Conservation (phyloP, 1,140 invertebrate genomes). For the Procambarus clarkii region DNA sequence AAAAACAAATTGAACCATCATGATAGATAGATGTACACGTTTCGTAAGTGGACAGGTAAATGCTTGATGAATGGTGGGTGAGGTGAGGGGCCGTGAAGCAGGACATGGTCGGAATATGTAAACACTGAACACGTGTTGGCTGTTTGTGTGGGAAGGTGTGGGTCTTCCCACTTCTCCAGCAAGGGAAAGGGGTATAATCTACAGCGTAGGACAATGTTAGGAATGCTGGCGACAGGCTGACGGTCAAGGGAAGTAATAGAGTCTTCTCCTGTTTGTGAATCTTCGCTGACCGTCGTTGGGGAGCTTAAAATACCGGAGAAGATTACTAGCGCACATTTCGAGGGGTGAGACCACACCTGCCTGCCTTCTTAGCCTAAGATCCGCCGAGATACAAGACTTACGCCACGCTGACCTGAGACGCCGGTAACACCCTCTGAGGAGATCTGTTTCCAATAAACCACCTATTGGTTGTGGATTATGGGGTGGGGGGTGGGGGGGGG, state of each 20-base stretch:
- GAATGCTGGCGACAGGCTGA: too few species aligned
- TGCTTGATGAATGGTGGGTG: not conserved
- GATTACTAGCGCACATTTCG: not conserved
- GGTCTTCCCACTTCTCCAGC: too few species aligned
- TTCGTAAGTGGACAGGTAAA: too few species aligned
- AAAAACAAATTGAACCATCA: too few species aligned
- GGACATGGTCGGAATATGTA: too few species aligned
- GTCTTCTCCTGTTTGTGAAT: not conserved
- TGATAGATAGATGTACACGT: too few species aligned
- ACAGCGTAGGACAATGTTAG: too few species aligned
- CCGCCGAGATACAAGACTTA: not conserved
- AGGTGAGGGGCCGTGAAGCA: not conserved
- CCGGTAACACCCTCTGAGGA: not conserved
- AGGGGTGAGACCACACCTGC: not conserved
- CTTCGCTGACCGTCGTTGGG: not conserved
- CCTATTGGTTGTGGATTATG: not conserved
- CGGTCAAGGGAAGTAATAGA: not conserved
- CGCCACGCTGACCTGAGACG: not conserved
- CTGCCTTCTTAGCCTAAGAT: not conserved
- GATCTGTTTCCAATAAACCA: not conserved
- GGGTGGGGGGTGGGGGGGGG: not conserved
- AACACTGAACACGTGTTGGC: too few species aligned
- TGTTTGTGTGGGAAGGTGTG: too few species aligned
- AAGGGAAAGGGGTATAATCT: too few species aligned
- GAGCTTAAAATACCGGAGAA: not conserved